phyloP scores from a whole-genome alignment of 2,888 invertebrate species.

The Dendrolimus houi region DNA sequence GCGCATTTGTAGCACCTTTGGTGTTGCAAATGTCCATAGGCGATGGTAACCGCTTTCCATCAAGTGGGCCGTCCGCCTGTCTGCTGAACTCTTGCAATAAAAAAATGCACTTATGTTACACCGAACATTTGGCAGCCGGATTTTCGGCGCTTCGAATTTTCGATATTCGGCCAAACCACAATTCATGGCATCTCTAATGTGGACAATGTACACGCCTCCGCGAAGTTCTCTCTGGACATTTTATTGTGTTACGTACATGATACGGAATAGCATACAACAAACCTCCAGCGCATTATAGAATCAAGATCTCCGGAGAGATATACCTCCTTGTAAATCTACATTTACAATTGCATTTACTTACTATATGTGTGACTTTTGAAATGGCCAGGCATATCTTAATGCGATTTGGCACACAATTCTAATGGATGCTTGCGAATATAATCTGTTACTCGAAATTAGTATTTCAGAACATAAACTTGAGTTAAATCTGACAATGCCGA shows the following conservation, averaged over 20 bases:
- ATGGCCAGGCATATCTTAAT: not conserved
- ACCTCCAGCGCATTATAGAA: not conserved
- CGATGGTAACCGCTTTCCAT: no score
- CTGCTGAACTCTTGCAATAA: no score
- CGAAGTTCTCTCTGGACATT: not conserved
- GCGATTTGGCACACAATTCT: not conserved
- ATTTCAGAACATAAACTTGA: not conserved
- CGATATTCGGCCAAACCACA: no score
- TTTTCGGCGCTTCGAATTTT: no score
- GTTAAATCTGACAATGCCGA: not conserved
- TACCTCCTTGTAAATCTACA: no score
- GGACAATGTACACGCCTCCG: conserved; percentile 1
- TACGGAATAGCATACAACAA: not conserved
- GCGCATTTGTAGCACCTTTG: no score
- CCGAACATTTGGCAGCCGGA: no score
- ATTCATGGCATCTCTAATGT: conserved; percentile 8
- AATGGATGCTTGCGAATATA: not conserved
- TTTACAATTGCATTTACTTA: no score
- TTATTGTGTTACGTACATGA: not conserved
- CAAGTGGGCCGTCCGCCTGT: no score
- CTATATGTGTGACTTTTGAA: not conserved
- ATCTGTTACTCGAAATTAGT: not conserved
- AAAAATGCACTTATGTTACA: no score
- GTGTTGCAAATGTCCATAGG: no score
- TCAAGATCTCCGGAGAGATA: no score